Evolutionary conservation across 2,797 vertebrate species (phyloP).

Genomic region (Sylvilagus floridanus): DNA sequence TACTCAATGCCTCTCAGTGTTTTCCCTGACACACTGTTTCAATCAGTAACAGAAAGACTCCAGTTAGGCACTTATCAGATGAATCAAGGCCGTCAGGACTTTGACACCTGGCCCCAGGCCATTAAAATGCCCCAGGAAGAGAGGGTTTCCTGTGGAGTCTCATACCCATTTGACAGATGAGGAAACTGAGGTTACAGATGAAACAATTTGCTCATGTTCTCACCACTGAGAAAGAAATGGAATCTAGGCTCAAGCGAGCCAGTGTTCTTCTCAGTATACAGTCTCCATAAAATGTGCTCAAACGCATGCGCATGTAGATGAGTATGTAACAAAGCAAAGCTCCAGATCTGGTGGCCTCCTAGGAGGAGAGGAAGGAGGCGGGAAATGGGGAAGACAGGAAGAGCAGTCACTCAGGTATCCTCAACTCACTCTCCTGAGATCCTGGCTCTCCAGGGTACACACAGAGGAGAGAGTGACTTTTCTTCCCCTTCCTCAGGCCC

Average conservation of each 20-base stretch:
- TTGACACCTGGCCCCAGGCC: background rate
- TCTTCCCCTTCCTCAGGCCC: conserved; percentile 81
- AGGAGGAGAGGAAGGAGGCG: conserved; percentile 51
- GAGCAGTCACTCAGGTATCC: conserved; percentile 50
- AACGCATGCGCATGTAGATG: conserved; percentile 71
- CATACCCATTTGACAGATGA: conserved; percentile 51
- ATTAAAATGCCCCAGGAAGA: background rate
- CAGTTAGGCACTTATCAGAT: background rate
- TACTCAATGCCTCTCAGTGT: background rate
- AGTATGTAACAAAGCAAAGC: conserved; percentile 76
- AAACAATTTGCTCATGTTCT: background rate
- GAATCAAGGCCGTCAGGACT: background rate
- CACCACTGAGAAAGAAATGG: conserved; percentile 50
- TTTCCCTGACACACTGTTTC: background rate
- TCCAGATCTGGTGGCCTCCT: conserved; percentile 58
- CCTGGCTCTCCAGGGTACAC: background rate
- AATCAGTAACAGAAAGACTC: background rate
- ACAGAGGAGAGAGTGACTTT: conserved; percentile 70
- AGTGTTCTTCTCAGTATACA: conserved; percentile 36
- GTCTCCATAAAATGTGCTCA: conserved; percentile 42
- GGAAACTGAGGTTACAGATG: conserved; percentile 50
- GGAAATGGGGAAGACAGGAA: conserved; percentile 9
- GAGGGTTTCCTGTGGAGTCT: background rate
- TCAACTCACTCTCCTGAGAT: conserved; percentile 71
- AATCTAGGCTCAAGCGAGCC: background rate